A percentile compares a stretch with the other conserved stretches of the same genome.
Evolutionary conservation across 1,140 invertebrate species (phyloP).

Genomic region (Sitophilus oryzae): DNA sequence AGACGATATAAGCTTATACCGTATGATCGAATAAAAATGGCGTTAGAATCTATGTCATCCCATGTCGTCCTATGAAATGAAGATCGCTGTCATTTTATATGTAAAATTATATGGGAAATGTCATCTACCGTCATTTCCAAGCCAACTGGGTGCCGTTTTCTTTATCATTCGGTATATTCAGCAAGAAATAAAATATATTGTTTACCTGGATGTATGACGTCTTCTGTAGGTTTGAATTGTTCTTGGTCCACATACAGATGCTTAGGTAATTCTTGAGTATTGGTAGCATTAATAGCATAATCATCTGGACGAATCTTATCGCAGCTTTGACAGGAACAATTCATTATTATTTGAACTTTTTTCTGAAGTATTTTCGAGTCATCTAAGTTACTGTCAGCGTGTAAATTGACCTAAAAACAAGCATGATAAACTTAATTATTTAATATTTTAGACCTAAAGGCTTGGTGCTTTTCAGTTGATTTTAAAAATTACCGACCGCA

Average conservation of each 20-base stretch:
- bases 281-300: conserved; percentile 34
- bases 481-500: too few relatives aligned
- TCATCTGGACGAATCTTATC: conserved; percentile 33
- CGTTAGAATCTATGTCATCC: too few relatives aligned
- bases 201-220: conserved; percentile 19
- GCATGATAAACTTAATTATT: too few relatives aligned
- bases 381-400: conserved; percentile 49
- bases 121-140: too few relatives aligned
- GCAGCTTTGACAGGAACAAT: conserved; percentile 58
- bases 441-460: too few relatives aligned
- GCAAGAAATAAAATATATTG: background rate
- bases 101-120: too few relatives aligned
- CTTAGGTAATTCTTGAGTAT: conserved; percentile 35
- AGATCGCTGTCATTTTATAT: too few relatives aligned
- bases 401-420: conserved; percentile 52
- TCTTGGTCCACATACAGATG: conserved; percentile 30
- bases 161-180: background rate
- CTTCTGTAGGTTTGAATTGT: conserved; percentile 10
- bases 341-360: conserved; percentile 58
- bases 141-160: too few relatives aligned
- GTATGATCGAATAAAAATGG: too few relatives aligned
- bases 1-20: too few relatives aligned
- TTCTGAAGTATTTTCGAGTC: conserved; percentile 52
- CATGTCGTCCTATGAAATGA: too few relatives aligned
- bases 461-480: too few relatives aligned